Evolutionary conservation across 2,888 invertebrate genomes (phyloP), one percentile per base, ranked within the genome.

Genomic region (Acleris literana): DNA sequence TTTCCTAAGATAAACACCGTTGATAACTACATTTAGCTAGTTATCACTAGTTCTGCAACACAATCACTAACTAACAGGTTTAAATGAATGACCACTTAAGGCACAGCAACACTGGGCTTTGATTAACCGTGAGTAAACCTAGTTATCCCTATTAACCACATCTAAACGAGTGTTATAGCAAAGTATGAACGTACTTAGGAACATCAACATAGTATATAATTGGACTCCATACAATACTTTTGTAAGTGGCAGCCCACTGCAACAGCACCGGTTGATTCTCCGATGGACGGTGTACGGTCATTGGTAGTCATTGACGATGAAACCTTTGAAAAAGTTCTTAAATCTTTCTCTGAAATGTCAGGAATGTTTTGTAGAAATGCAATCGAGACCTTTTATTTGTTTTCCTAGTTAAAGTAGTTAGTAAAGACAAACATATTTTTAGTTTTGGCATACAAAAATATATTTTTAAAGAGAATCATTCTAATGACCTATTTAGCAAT

Each of bases 401-500:
- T 29, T 46, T 51, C 20, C 17, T 22, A 44, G 43, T 16, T 51
- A 43, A 11, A 29, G 43, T 55, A 53, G 48, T 55, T 44, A 52
- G 65, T 44, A 20, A 61, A 71, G 68, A 46, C 73, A 74, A 76
- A 81, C 76, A 80, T 76, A 77, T 62, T 64, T 69, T 74, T 76
- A 72, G 72, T 72, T 76, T 72, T 68, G 69, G 69, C 68, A 70
- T 78, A 79, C 60, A 79, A 83, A 83, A 83, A 79, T 82, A 83
- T 77, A 77, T 72, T 80, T 80, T 78, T 70, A 77, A 76, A 79
- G 72, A 72, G 71, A 79, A 25, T 39, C 13, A 44, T 82, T 73
- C 71, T 69, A 77, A 82, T 84, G 83, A 82, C 84, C 79, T 70
- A 59, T 65, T 56, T 33, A 16, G 56, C 53, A 46, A 48, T 62